Percentiles rank a stretch among this genome's conserved stretches.
phyloP scores from a whole-genome alignment of 2,113 vertebrate genomes.

The Pseudopipra pipra region DNA sequence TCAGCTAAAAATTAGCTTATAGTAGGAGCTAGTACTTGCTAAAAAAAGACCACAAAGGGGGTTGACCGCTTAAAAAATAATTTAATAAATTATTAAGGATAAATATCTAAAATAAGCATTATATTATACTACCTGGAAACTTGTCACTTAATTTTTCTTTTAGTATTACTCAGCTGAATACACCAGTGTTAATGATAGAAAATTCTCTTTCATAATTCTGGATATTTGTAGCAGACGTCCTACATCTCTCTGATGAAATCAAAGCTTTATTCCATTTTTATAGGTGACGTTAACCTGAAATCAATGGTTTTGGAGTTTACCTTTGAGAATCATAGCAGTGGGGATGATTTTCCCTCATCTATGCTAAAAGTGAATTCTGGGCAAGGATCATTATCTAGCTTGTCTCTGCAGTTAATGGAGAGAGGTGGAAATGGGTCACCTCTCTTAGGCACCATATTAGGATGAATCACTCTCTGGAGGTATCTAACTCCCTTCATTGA shows the following conservation, averaged over 20 bases:
- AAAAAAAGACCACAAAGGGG: background rate
- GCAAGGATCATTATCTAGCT: background rate
- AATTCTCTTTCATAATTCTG: background rate
- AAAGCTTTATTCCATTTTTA: background rate
- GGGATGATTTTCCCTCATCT: background rate
- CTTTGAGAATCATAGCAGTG: background rate
- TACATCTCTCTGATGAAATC: background rate
- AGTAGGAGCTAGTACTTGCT: background rate
- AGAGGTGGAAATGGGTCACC: background rate
- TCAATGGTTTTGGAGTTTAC: background rate
- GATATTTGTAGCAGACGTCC: background rate
- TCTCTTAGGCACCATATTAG: background rate
- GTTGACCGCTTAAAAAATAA: background rate
- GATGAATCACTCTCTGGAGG: background rate
- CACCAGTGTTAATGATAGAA: background rate
- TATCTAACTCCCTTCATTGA: background rate
- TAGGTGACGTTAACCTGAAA: background rate
- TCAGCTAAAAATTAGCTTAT: constrained; percentile 21
- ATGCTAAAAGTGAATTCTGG: background rate
- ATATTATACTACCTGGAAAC: background rate
- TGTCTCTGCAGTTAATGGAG: background rate
- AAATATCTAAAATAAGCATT: background rate
- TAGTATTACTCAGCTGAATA: background rate
- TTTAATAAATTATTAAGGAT: background rate
- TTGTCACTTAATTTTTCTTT: background rate